Base-by-base conservation (phyloP, 2,113 vertebrate genomes). In the Mormyrus lacerda region DNA sequence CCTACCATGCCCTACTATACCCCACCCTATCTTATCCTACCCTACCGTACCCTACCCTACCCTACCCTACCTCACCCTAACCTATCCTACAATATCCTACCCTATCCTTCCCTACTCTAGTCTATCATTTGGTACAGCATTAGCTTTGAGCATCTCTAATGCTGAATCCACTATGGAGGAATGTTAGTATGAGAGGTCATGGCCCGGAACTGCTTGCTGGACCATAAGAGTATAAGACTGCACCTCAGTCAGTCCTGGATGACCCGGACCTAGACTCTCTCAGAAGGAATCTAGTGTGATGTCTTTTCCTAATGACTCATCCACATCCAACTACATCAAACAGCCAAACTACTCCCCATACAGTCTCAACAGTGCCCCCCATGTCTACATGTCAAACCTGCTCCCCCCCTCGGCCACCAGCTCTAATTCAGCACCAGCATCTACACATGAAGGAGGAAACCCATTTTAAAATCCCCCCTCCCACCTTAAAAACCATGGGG, bases 371-470 rank as follows among this genome's bases (percentile, higher is more conserved):
- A 35, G 27, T 39, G 4, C 19, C 53, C 35, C 13, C 10, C 4
- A 39, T 79, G 7, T 15, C 84, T 24, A 27, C 0, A 13, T 31
- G 19, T 50, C 48, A 47, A 86, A 86, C 27, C n/a, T 31, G 47
- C 11, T 19, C 21, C 11, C 47, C 83, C 11, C 83, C 10, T 24
- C 19, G 1, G 24, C 1, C 39, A 82, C 76, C 19, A 17, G 17
- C 13, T 21, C 42, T 19, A 15, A n/a, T 44, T 86, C 45, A 35
- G 24, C 84, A 86, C 47, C 13, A 5, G 84, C 48, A 31, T 9
- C 48, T 51, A 50, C 84, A 93, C 93, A 93, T 94, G 92, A 95
- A 15, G 94, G 94, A 44, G 92, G 93, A 90, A 93, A 90, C 89
- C 92, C 90, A 93, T 95, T 94, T 94, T 92, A 85, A 92, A 93